phyloP scores from a whole-genome alignment of 2,113 vertebrate species.

The Chamaetylas fuelleborni region DNA sequence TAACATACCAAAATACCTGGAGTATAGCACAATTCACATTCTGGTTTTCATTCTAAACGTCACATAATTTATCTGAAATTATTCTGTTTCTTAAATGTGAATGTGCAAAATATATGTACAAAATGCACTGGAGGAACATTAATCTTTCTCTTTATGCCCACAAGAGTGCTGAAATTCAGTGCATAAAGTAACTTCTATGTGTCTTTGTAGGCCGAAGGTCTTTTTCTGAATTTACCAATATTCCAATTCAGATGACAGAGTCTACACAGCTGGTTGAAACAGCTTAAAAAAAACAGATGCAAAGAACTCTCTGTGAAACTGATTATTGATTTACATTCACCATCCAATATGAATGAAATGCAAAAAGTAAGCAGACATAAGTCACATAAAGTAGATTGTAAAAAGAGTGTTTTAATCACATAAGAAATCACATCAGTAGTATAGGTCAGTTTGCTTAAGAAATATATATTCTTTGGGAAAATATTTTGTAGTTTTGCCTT shows the following conservation, averaged over 20 bases:
- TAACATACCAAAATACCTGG: slow-evolving; percentile 36
- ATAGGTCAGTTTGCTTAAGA: not conserved
- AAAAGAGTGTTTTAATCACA: not conserved
- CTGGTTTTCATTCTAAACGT: slow-evolving; percentile 39
- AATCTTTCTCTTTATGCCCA: not conserved
- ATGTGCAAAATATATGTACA: not conserved
- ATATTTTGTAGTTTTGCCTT: not conserved
- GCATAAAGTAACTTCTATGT: not conserved
- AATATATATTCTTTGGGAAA: not conserved
- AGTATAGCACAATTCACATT: not conserved
- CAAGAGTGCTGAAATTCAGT: not conserved
- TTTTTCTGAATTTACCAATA: not conserved
- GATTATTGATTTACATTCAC: not conserved
- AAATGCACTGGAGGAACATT: not conserved
- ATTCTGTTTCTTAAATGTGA: not conserved
- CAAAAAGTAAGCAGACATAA: not conserved
- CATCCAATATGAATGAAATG: not conserved
- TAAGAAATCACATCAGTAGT: not conserved
- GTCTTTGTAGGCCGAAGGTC: not conserved
- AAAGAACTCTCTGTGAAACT: not conserved
- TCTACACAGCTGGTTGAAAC: not conserved
- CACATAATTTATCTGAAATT: slow-evolving; percentile 37
- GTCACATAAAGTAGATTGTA: not conserved
- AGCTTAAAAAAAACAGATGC: not conserved
- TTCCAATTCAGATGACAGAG: not conserved